Conservation (phyloP, 2,797 vertebrate genomes). For the Phrynocephalus vlangalii region DNA sequence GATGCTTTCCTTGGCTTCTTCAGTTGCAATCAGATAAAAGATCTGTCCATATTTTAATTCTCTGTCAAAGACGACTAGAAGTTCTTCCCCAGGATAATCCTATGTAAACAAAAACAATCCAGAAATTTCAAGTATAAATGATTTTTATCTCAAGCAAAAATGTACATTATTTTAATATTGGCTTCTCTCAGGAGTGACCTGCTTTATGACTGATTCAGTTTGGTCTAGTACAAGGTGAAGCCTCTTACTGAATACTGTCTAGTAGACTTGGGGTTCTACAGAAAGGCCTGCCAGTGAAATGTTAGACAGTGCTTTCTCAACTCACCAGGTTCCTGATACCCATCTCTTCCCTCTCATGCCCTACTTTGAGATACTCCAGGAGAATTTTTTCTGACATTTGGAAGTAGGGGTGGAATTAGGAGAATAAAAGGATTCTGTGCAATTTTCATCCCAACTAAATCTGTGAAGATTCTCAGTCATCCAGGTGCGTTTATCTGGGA, state of each 20-base stretch:
- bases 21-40: slow-evolving; percentile 90
- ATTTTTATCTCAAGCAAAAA: background rate
- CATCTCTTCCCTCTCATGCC: background rate
- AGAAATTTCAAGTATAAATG: slow-evolving; percentile 12
- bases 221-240: background rate
- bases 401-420: too few relatives aligned
- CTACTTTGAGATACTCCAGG: too few relatives aligned
- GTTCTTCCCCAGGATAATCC: slow-evolving; percentile 91
- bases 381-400: background rate
- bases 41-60: slow-evolving; percentile 85
- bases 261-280: background rate
- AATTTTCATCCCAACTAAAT: too few relatives aligned
- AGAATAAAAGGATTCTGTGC: background rate
- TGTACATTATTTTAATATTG: background rate
- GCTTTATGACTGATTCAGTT: background rate
- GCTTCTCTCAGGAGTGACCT: background rate
- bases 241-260: background rate
- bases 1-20: slow-evolving; percentile 86
- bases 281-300: background rate
- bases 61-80: slow-evolving; percentile 89
- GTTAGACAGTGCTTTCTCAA: background rate
- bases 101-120: slow-evolving; percentile 68
- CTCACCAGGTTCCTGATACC: too few relatives aligned
- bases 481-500: too few relatives aligned
- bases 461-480: too few relatives aligned